Evolutionary conservation across 2,113 vertebrate genomes (phyloP).

Genomic region (Solenodon paradoxus): DNA sequence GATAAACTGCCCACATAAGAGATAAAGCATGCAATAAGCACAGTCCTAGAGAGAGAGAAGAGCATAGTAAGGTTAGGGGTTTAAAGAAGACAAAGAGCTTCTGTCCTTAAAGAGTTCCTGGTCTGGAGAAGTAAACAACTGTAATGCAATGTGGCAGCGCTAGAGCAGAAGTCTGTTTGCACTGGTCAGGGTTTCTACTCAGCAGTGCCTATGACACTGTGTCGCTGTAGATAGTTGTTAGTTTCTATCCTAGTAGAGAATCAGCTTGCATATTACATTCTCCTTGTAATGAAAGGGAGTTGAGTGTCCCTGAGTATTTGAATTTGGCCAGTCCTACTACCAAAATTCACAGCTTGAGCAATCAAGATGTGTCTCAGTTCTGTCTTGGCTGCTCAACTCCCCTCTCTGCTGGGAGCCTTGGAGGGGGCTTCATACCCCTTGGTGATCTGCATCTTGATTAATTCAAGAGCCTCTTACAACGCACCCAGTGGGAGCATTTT

Average conservation of each 20-base stretch:
- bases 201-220: background rate
- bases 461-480: background rate
- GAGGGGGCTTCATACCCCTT: background rate
- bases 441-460: background rate
- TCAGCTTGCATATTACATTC: background rate
- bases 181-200: conserved; percentile 50
- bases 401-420: background rate
- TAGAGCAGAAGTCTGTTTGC: background rate
- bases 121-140: background rate
- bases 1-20: background rate
- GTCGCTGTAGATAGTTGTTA: background rate
- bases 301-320: background rate
- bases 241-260: conserved; percentile 12
- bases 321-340: background rate
- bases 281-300: background rate
- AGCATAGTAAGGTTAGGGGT: background rate
- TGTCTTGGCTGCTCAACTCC: background rate
- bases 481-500: background rate
- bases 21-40: background rate
- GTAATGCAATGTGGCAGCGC: conserved; percentile 34
- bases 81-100: conserved; percentile 31
- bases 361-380: background rate
- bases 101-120: background rate
- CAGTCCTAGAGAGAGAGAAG: background rate
- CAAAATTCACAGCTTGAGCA: background rate